These are phyloP conservation scores for Anguilla anguilla DNA, from an alignment of 2,797 vertebrate genomes.

Conservation along the genomic window DNA sequence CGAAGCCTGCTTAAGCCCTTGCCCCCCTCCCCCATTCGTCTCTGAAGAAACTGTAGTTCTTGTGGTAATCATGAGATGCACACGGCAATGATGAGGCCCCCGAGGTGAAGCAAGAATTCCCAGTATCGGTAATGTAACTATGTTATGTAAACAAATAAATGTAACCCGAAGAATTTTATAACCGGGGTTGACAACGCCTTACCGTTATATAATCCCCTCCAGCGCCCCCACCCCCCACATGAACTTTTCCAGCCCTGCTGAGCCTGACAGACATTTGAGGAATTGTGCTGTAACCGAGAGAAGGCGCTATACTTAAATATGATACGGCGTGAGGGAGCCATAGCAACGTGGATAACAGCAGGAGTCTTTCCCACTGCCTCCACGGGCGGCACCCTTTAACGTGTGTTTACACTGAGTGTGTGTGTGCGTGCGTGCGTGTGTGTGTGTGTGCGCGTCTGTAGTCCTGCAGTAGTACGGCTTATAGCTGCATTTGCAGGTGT, in stretches of 20 bases:
- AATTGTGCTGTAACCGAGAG: background rate
- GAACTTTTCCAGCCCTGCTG: background rate
- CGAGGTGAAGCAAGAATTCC: background rate
- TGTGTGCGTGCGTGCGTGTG: background rate
- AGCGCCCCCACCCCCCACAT: no score
- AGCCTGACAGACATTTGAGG: background rate
- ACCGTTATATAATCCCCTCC: background rate
- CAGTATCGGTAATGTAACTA: background rate
- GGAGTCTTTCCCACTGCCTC: background rate
- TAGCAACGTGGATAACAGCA: background rate
- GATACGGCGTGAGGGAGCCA: background rate
- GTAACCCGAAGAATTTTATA: no score
- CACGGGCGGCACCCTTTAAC: background rate
- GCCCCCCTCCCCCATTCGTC: background rate
- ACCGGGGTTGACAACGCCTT: background rate
- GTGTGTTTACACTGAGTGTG: slow-evolving; percentile 5
- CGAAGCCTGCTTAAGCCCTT: background rate
- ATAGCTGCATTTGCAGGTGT: no score
- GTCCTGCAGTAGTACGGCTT: no score
- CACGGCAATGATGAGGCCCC: background rate
- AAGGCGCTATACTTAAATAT: background rate
- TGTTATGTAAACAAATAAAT: background rate
- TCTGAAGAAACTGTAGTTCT: slow-evolving; percentile 9
- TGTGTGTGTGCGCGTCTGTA: background rate
- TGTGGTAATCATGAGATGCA: background rate